Evolutionary conservation across 2,113 vertebrate species (phyloP), one percentile per base, ranked within the genome.

Genomic region (Nipponia nippon): DNA sequence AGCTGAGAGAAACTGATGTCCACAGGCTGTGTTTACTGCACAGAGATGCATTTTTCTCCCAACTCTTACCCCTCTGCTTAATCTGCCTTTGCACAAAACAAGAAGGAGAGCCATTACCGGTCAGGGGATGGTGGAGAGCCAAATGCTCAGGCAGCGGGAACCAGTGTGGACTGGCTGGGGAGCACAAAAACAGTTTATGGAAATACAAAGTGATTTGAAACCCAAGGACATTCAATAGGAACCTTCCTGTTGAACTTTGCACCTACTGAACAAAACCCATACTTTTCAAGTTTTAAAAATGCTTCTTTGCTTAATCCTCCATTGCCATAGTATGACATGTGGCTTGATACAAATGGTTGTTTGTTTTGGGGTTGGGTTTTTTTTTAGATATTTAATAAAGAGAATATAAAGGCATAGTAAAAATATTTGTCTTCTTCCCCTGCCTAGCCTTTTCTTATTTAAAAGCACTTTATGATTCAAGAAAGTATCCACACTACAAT

Each of bases 141-240:
- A 8, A 32, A 67, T 46, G 34, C 11, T 38, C 0, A 1, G 30
- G 44, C 50, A 30, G 83, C 1, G 3, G 10, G 27, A 56, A 52
- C 5, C 15, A 11, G 34, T 0, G 0, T 22, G 58, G 61, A 4
- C 46, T 40, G 32, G 27, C 34, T 36, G 19, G 13, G 27, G n/a
- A 52, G 21, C 13, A 2, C 2, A 13, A 44, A n/a, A 61, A 21
- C 0, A 2, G 18, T 9, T 18, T 66, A 26, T 38, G 67, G 63
- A 55, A 87, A 25, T 9, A 10, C 25, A 59, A 67, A 10, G 19
- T 25, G 52, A 25, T 18, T 8, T 44, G 59, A 89, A 77, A 27
- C 3, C 69, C 40, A 49, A 29, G 14, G 11, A 20, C 4, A 3
- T 49, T 52, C 62, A 21, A 0, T 9, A 63, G 53, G 40, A 72